phyloP scores from a whole-genome alignment of 2,888 invertebrate genomes.

The Ypsolopha sequella region DNA sequence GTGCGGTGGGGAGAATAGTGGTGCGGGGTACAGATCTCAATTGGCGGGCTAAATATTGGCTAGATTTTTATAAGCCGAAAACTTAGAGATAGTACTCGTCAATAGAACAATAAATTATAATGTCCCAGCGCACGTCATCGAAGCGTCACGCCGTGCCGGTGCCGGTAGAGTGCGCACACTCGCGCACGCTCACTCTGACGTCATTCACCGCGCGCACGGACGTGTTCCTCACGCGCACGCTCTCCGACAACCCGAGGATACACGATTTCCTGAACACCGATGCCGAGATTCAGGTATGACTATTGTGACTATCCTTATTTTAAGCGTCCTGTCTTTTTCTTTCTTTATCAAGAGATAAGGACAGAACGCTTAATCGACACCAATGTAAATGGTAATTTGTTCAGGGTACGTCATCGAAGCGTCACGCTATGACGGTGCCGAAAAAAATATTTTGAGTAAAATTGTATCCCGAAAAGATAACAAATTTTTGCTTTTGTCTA shows the following conservation, averaged over 20 bases:
- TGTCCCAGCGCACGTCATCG: background rate
- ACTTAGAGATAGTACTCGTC: too few species aligned
- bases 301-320: too few species aligned
- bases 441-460: constrained; percentile 12
- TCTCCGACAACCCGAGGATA: constrained; percentile 41
- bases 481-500: too few species aligned
- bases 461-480: background rate
- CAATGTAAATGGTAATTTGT: too few species aligned
- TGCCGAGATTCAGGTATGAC: constrained; percentile 12
- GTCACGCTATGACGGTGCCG: background rate
- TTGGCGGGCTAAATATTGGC: too few species aligned
- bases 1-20: too few species aligned
- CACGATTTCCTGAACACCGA: constrained; percentile 31
- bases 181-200: constrained; percentile 5
- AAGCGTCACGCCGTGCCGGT: constrained; percentile 3
- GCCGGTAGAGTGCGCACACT: background rate
- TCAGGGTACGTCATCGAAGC: background rate
- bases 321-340: too few species aligned
- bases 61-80: too few species aligned
- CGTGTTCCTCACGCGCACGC: constrained; percentile 32
- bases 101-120: too few species aligned
- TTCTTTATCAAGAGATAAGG: too few species aligned
- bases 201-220: constrained; percentile 16
- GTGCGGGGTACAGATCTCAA: too few species aligned
- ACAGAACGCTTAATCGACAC: too few species aligned